Evolutionary conservation across 2,797 vertebrate species (phyloP), one percentile per base, ranked within the genome.

Genomic region (Arctocebus calabarensis): DNA sequence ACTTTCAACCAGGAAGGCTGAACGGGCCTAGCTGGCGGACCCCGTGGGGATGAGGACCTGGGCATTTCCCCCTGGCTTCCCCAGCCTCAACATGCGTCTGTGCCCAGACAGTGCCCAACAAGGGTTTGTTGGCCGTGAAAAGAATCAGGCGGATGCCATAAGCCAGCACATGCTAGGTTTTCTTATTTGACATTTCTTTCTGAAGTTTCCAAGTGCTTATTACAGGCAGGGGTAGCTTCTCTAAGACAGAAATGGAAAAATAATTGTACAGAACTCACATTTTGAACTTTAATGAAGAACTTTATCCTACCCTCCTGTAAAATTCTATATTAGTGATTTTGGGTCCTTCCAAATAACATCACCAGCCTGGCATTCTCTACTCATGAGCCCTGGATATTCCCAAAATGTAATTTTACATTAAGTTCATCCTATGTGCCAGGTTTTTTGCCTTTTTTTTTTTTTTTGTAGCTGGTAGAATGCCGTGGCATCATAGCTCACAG

Each of bases 211-310:
- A 37, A 43, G 48, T 17, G 75, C 74, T 85, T 70, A 12, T 86
- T 22, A 55, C 13, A 3, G 13, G 74, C 19, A 71, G 34, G 73
- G 55, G 52, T 12, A 34, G 73, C 71, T 91, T 94, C 61, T 61
- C 25, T 19, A 52, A 88, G 91, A 37, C 79, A 66, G 73, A 94
- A 71, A 55, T 5, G 59, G 88, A 77, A 86, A 94, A 84, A 74
- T 37, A 32, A 83, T 78, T 70, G 62, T 4, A 13, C 9, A 20
- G 75, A 75, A 55, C 85, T 79, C 37, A 45, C 48, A n/a, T 43
- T 91, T 52, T 86, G 86, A 81, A 88, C 40, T 73, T 79, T 2
- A 40, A 43, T 29, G 27, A 70, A 87, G 88, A 94, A 62, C 43
- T 59, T 64, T 83, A 59, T 43, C 45, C 64, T 61, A 12, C 48